Conservation (phyloP, 2,888 invertebrate genomes). For the Axea sp. region DNA sequence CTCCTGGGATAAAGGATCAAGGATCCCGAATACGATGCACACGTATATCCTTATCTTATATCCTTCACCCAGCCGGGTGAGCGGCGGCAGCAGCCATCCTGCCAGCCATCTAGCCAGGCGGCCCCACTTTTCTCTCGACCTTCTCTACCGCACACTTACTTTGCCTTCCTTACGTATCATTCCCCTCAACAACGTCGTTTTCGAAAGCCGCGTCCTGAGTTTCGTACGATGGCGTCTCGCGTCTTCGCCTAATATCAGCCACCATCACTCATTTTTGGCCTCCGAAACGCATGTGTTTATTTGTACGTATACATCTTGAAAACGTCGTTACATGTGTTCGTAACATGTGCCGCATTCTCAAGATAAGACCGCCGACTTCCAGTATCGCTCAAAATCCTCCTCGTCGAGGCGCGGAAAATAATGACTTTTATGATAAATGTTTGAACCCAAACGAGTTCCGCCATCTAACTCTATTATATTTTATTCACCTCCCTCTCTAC, state of each 20-base stretch:
- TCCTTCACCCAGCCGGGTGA: conserved; percentile 64
- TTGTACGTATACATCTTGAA: conserved; percentile 55
- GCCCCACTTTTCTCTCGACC: conserved; percentile 51
- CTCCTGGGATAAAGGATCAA: conserved; percentile 73
- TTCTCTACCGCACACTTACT: conserved; percentile 51
- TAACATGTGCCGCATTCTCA: conserved; percentile 55
- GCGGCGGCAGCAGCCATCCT: conserved; percentile 51
- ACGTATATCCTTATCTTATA: conserved; percentile 73
- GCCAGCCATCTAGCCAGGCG: conserved; percentile 59
- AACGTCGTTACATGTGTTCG: conserved; percentile 44
- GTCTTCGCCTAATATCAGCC: conserved; percentile 74
- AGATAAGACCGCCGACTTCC: conserved; percentile 44
- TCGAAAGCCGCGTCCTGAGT: conserved; percentile 63
- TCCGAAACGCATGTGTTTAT: conserved; percentile 56
- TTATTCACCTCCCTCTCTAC: background rate
- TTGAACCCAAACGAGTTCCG: conserved; percentile 33
- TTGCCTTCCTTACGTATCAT: conserved; percentile 59
- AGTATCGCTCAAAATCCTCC: conserved; percentile 56
- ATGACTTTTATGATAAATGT: conserved; percentile 56
- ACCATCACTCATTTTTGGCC: conserved; percentile 74
- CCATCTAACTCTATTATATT: conserved; percentile 30
- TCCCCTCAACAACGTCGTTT: conserved; percentile 56
- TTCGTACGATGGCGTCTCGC: conserved; percentile 68
- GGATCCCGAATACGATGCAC: conserved; percentile 72
- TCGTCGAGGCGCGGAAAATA: conserved; percentile 28